Evolutionary conservation across 2,113 vertebrate species (phyloP), one percentile per base, ranked within the genome.

Genomic region (Excalfactoria chinensis): DNA sequence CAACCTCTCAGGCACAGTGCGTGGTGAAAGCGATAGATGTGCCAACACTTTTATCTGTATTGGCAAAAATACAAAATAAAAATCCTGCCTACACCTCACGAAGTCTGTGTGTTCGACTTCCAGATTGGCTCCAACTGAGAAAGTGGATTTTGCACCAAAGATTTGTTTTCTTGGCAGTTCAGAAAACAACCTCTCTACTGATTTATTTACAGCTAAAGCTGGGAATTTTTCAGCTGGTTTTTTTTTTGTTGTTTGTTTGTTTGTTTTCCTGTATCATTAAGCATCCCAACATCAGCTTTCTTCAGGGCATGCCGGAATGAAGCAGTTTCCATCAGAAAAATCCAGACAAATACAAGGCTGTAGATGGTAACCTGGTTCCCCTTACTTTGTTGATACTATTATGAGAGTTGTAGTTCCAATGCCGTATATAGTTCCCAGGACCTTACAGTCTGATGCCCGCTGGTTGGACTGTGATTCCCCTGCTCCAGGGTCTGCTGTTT

Each of bases 181-280:
- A 58, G 89, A 95, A 90, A 74, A 35, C 32, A 80, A 17, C 34
- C 86, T 35, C 23, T 81, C 69, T 63, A 34, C 34, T 76, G 74
- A 93, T 76, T 73, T 86, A 80, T 83, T 73, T 69, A 34, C 28
- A 70, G 60, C 55, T 93, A 67, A 85, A 91, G 58, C 34, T 68
- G 64, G 34, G 34, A 79, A 44, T 64, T 95, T 90, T 87, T 69
- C 26, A 91, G 37, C 46, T 49, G 23, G 35, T 30, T 63, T 44
- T 30, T 63, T 58, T 14, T 3, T n/a, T n/a, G n/a, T n/a, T n/a
- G n/a, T n/a, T n/a, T n/a, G n/a, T n/a, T n/a, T n/a, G n/a, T n/a
- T n/a, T n/a, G n/a, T n/a, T n/a, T 6, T 8, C 28, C 30, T 51
- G n/a, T 40, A 49, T 85, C 66, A 80, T 74, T 87, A 77, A 58